phyloP scores from a whole-genome alignment of 2,888 invertebrate genomes.

The Drosophila barbarae region DNA sequence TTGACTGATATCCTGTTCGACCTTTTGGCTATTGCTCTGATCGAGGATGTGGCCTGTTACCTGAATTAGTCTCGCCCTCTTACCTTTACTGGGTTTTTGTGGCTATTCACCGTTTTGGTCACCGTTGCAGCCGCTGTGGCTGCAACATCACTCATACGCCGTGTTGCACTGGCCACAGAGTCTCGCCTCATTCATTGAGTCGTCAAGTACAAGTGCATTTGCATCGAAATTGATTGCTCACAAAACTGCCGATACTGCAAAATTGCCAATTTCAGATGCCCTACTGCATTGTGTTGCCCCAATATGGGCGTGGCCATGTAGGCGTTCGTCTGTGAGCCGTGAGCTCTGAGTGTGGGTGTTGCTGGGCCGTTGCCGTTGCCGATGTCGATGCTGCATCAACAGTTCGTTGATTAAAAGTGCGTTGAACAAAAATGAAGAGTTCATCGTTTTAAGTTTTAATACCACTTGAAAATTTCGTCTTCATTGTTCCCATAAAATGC shows the following conservation, averaged over 20 bases:
- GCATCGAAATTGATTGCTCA: slow-evolving; percentile 74
- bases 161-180: slow-evolving; percentile 41
- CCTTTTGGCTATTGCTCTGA: slow-evolving; percentile 21
- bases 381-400: slow-evolving; percentile 57
- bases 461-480: slow-evolving; percentile 30
- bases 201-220: slow-evolving; percentile 73
- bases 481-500: slow-evolving; percentile 4
- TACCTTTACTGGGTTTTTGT: slow-evolving; percentile 5
- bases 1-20: neutral
- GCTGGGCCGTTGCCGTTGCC: neutral
- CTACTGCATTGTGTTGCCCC: slow-evolving; percentile 18
- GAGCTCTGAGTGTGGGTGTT: slow-evolving; percentile 1
- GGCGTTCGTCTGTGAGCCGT: slow-evolving; percentile 21
- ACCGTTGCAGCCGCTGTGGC: slow-evolving; percentile 13
- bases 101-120: slow-evolving; percentile 8
- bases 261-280: slow-evolving; percentile 61
- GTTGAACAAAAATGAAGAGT: slow-evolving; percentile 60
- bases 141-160: slow-evolving; percentile 63
- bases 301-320: slow-evolving; percentile 30
- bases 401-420: slow-evolving; percentile 72
- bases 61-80: slow-evolving; percentile 41
- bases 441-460: slow-evolving; percentile 49
- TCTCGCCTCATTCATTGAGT: slow-evolving; percentile 63
- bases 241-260: slow-evolving; percentile 70
- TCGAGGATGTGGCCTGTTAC: slow-evolving; percentile 54